Percentiles rank a stretch among this genome's conserved stretches.
phyloP scores from a whole-genome alignment of 1,140 invertebrate genomes.

The Solenopsis invicta region DNA sequence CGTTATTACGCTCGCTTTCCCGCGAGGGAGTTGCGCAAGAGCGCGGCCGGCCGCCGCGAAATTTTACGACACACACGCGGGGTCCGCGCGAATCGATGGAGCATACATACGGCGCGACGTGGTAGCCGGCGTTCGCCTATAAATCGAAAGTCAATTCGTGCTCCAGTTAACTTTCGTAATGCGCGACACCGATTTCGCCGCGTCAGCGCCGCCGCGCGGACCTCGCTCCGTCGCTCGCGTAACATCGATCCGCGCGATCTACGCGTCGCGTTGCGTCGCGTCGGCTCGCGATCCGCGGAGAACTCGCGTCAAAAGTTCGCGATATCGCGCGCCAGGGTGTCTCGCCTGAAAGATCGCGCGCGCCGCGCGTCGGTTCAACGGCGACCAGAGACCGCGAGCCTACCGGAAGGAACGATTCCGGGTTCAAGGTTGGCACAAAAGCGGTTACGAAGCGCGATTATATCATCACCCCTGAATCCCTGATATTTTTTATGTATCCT shows the following conservation, averaged over 20 bases:
- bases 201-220: constrained; percentile 50
- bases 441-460: constrained; percentile 14
- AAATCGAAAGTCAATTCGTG: constrained; percentile 78
- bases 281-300: not conserved
- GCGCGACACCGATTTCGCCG: constrained; percentile 69
- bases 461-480: constrained; percentile 5
- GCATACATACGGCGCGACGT: not conserved
- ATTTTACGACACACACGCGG: constrained; percentile 11
- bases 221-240: constrained; percentile 13
- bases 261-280: not conserved
- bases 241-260: constrained; percentile 32
- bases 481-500: not conserved
- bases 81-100: constrained; percentile 19
- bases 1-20: constrained; percentile 39
- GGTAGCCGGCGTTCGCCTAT: constrained; percentile 11
- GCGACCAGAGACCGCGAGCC: not conserved
- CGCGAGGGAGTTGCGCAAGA: constrained; percentile 39
- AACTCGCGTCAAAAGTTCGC: not conserved
- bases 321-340: not conserved
- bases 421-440: constrained; percentile 31
- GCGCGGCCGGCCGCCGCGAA: not conserved
- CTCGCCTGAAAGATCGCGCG: too few relatives aligned
- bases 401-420: constrained; percentile 3
- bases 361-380: not conserved
- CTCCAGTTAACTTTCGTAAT: constrained; percentile 79